Base-by-base conservation (phyloP, 2,888 invertebrate species). In the Pandemis cinnamomeana region DNA sequence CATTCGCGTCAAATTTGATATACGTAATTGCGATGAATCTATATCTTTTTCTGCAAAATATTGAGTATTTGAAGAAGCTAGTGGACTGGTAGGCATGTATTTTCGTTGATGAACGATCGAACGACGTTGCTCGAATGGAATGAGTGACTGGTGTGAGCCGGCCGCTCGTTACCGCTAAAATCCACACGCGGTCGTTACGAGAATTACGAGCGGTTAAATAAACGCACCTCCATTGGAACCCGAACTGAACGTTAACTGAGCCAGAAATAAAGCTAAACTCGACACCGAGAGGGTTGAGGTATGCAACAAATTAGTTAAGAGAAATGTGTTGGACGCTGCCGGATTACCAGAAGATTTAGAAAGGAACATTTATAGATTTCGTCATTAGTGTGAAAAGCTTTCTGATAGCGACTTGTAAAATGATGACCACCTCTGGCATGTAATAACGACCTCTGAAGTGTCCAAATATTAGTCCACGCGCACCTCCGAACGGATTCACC, bases 181-280 rank as follows among this genome's bases (percentile, higher is more conserved):
- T 90, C 90, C 86, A 89, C 89, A 89, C 86, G 83, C 84, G 83
- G 84, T 88, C 87, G 86, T 91, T 88, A 91, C 89, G 84, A 87
- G 82, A 87, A 88, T 93, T 91, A 92, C 91, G 90, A 92, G 87
- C 91, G 88, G 89, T 92, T 90, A 93, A 92, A 93, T 92, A 93
- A 92, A 92, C 89, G 86, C 83, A 86, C 88, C 86, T 87, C 88
- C 90, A 91, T 90, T 86, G 86, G 84, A 80, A 86, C 84, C 84
- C 81, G 82, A 84, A 82, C 83, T 84, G 86, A 85, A 82, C 84
- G 84, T 86, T 84, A 86, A 87, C 86, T 80, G 84, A 83, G 87
- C 87, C 90, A 89, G 87, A 92, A 93, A 93, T 93, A 93, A 91
- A 89, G 83, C 83, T 86, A 81, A 87, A 90, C 83, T 86, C 87